Percentiles rank a stretch among this genome's conserved stretches.
Evolutionary conservation across 2,888 invertebrate genomes (phyloP).

Genomic region (Thereva unica): DNA sequence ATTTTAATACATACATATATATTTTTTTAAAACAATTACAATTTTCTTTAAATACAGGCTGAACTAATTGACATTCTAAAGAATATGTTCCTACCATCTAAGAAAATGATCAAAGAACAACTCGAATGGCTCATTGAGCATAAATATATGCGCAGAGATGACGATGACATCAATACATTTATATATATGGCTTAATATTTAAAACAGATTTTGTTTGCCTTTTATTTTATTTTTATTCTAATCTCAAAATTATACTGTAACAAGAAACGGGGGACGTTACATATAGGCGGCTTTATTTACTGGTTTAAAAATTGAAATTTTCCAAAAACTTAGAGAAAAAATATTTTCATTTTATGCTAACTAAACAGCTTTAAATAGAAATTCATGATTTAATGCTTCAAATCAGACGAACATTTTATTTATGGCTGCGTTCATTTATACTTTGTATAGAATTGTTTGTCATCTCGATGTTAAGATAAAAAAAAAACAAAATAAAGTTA

Average conservation of each 20-base stretch:
- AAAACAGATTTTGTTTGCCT: no score
- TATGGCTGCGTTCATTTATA: constrained; percentile 3
- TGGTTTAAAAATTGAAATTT: background rate
- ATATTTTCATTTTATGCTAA: background rate
- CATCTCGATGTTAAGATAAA: constrained; percentile 4
- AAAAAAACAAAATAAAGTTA: constrained; percentile 21
- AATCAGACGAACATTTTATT: no score
- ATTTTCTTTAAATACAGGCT: constrained; percentile 62
- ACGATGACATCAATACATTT: constrained; percentile 96
- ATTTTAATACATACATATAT: constrained; percentile 15
- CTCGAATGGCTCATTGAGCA: constrained; percentile 99
- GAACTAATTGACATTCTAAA: constrained; percentile 97
- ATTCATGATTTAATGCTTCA: background rate
- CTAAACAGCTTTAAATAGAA: constrained; percentile 13
- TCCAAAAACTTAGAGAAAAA: no score
- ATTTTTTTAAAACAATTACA: constrained; percentile 8
- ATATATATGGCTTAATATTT: constrained; percentile 89
- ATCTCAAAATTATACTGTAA: no score
- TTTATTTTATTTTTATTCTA: no score
- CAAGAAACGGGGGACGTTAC: no score
- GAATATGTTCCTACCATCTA: constrained; percentile 98
- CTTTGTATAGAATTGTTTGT: constrained; percentile 33
- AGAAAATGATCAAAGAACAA: constrained; percentile 99
- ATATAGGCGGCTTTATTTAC: constrained; percentile 16
- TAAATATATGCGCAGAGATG: constrained; percentile 95